Conservation (phyloP, 1,140 invertebrate species). For the Euglossa dilemma region DNA sequence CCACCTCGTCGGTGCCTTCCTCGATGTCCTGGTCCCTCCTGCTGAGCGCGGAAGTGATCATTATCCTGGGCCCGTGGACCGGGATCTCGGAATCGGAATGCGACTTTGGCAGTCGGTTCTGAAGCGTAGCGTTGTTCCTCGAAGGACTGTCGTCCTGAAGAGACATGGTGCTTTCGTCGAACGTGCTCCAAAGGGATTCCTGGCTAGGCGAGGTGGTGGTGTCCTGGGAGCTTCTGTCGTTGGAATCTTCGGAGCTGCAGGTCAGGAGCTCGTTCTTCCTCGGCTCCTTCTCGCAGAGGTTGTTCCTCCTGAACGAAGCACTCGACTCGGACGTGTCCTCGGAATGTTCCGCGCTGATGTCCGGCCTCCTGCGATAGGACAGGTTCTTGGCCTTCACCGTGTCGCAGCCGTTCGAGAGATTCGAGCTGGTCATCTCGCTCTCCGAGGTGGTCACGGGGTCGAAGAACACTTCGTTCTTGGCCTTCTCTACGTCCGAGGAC, state of each 20-base stretch:
- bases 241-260: slow-evolving; percentile 70
- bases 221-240: slow-evolving; percentile 71
- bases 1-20: slow-evolving; percentile 41
- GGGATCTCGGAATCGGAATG: slow-evolving; percentile 75
- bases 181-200: slow-evolving; percentile 77
- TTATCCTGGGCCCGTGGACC: not conserved
- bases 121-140: not conserved
- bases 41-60: not conserved
- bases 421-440: slow-evolving; percentile 57
- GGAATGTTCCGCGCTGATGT: slow-evolving; percentile 28
- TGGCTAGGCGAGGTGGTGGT: slow-evolving; percentile 76
- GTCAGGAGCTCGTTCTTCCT: slow-evolving; percentile 3
- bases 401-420: slow-evolving; percentile 41
- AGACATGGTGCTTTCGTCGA: slow-evolving; percentile 76
- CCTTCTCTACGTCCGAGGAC: slow-evolving; percentile 75
- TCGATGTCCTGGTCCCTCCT: not conserved
- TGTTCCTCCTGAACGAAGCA: slow-evolving; percentile 36
- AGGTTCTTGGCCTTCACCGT: not conserved
- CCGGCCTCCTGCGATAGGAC: not conserved
- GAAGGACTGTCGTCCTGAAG: slow-evolving; percentile 68
- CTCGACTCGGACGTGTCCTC: slow-evolving; percentile 74
- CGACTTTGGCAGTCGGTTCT: slow-evolving; percentile 64
- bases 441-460: slow-evolving; percentile 72
- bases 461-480: slow-evolving; percentile 67
- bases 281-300: not conserved